Evolutionary conservation across 2,113 vertebrate species (phyloP).

Genomic region (Paramisgurnus dabryanus): DNA sequence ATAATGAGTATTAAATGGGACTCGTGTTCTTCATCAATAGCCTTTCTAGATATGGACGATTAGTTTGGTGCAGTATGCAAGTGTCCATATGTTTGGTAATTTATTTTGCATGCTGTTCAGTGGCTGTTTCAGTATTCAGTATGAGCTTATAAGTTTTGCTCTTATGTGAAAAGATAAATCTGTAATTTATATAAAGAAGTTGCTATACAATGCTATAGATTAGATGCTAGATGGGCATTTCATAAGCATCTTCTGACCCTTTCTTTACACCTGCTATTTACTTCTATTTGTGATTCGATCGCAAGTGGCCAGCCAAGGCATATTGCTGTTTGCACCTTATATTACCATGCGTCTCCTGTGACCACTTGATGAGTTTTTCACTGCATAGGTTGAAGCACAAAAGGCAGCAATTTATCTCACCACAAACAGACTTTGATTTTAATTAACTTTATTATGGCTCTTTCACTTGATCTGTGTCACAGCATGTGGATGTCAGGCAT

Average conservation of each 20-base stretch:
- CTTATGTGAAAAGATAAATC: not conserved
- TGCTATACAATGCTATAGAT: not conserved
- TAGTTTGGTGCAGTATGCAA: not conserved
- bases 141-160: not conserved
- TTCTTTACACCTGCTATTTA: too few relatives aligned
- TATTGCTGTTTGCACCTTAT: not conserved
- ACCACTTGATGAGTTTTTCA: not conserved
- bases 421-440: too few relatives aligned
- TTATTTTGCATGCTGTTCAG: not conserved
- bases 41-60: not conserved
- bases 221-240: not conserved
- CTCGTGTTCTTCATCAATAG: conserved; percentile 5
- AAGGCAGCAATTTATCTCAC: too few relatives aligned
- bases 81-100: not conserved
- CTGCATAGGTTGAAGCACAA: too few relatives aligned
- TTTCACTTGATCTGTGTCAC: too few relatives aligned
- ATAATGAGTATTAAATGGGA: conserved; percentile 16
- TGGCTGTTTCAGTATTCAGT: not conserved
- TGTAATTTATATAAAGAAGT: not conserved
- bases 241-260: too few relatives aligned
- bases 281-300: too few relatives aligned
- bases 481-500: too few relatives aligned
- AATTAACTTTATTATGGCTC: too few relatives aligned
- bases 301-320: too few relatives aligned
- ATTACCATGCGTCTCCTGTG: not conserved